Percentiles rank a stretch among this genome's conserved stretches.
These are phyloP conservation scores for Rhabdophis nuchalis DNA, from an alignment of 2,797 vertebrate species.

Conservation along the genomic window DNA sequence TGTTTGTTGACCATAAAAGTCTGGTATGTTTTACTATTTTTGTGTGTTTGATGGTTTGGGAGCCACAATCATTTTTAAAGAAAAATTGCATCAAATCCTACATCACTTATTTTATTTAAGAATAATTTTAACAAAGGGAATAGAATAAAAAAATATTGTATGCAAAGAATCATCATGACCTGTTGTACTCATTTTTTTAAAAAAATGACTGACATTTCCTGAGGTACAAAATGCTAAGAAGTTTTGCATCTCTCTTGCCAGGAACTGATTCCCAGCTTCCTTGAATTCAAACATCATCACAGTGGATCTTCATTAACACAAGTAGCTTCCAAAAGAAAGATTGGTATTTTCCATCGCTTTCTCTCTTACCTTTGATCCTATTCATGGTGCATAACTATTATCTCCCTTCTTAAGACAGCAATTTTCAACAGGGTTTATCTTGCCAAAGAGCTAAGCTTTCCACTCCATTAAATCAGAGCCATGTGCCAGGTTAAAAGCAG, in stretches of 20 bases:
- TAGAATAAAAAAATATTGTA: neutral
- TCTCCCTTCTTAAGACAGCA: constrained; percentile 39
- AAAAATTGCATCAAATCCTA: neutral
- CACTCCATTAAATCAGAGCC: constrained; percentile 31
- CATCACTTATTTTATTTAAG: neutral
- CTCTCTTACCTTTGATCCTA: constrained; percentile 37
- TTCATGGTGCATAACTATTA: constrained; percentile 39
- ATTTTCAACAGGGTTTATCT: constrained; percentile 56
- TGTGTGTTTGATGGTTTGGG: neutral
- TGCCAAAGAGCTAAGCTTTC: constrained; percentile 36
- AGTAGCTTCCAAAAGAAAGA: constrained; percentile 30
- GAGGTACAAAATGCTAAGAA: neutral
- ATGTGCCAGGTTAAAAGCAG: constrained; percentile 35
- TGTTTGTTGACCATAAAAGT: neutral
- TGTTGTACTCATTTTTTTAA: neutral
- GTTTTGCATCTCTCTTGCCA: constrained; percentile 18
- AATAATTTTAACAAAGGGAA: neutral
- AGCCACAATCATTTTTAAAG: constrained; percentile 3
- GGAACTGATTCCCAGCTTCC: constrained; percentile 47
- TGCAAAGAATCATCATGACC: neutral
- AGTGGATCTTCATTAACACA: constrained; percentile 42
- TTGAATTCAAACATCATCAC: constrained; percentile 47
- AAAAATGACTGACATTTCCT: constrained; percentile 16
- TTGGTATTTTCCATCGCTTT: constrained; percentile 31
- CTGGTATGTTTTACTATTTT: neutral